phyloP scores from a whole-genome alignment of 2,888 invertebrate species.

The Melipona bicolor region DNA sequence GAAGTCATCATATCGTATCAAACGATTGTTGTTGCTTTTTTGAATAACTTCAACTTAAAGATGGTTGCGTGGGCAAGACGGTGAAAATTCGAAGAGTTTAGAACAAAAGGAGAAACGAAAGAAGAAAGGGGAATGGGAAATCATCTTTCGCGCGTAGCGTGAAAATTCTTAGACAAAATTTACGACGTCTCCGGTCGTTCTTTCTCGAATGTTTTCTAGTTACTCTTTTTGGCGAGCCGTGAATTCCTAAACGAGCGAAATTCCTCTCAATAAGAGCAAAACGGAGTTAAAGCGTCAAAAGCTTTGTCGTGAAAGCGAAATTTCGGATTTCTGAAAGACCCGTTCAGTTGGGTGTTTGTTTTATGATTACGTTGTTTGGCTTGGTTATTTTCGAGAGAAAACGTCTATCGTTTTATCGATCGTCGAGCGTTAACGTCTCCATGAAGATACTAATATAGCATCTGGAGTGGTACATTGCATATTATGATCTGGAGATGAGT shows the following conservation, averaged over 20 bases:
- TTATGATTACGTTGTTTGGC: not conserved
- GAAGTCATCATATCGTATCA: too few species aligned
- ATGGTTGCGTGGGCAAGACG: not conserved
- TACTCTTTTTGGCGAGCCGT: not conserved
- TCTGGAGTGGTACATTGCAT: not conserved
- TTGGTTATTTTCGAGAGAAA: not conserved
- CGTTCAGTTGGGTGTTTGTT: not conserved
- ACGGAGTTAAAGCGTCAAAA: not conserved
- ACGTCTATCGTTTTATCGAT: not conserved
- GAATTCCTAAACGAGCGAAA: not conserved
- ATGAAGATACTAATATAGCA: not conserved
- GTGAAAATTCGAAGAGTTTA: not conserved
- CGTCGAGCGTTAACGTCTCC: not conserved
- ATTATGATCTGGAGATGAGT: not conserved
- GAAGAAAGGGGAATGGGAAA: constrained; percentile 30
- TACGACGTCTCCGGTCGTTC: not conserved
- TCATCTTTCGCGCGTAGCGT: constrained; percentile 25
- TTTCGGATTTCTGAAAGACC: not conserved
- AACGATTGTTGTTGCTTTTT: too few species aligned
- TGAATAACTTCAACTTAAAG: too few species aligned
- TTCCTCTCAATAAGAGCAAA: not conserved
- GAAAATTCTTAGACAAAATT: constrained; percentile 46
- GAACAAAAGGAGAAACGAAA: too few species aligned
- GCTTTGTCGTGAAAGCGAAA: not conserved
- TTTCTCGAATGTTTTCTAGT: not conserved